Evolutionary conservation across 92 coral and sea anemone species (phyloP), one percentile per base, ranked within the genome.

Genomic region (Phenganax stokvisi): DNA sequence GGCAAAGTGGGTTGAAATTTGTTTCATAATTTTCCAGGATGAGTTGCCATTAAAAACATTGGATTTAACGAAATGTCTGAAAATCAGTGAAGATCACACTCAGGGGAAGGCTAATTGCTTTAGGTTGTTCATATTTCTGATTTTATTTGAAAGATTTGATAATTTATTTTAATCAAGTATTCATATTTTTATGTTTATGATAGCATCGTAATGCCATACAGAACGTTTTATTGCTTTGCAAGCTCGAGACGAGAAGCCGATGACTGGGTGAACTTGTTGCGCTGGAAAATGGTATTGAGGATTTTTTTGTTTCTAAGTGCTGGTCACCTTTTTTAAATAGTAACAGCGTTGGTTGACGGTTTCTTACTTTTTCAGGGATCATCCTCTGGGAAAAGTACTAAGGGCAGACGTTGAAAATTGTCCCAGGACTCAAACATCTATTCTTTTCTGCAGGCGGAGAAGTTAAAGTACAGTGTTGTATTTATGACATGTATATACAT

Each of bases 21-120:
- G 47, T 37, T 37, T 56, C 16, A 1, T 6, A 60, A 17, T 58
- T 27, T 84, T 56, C 6, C 77, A 93, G 98, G 98, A 93, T 78
- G 87, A 78, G 61, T 90, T 86, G 27, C 94, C 98, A 74, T 87
- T 93, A 81, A 89, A 82, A 79, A 84, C 86, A 44, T 79, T 93
- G 75, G 89, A 93, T 66, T 85, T 93, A 72, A 96, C 92, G n/a
- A 88, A 89, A 9, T 93, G 98, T 59, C 78, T 86, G 58, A 97
- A 93, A 78, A 91, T 93, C 29, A 92, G 92, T 37, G 90, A 91
- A 84, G 98, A 93, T 70, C 92, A 92, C 77, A 84, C 91, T 44
- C 88, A 86, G 79, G 93, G 96, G 57, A 93, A 93, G 82, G 97
- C 97, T 54, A 93, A 93, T 78, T 93, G 98, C 74, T 93, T 93